phyloP scores from a whole-genome alignment of 2,113 vertebrate genomes.

The Andinoacara biseriatus region DNA sequence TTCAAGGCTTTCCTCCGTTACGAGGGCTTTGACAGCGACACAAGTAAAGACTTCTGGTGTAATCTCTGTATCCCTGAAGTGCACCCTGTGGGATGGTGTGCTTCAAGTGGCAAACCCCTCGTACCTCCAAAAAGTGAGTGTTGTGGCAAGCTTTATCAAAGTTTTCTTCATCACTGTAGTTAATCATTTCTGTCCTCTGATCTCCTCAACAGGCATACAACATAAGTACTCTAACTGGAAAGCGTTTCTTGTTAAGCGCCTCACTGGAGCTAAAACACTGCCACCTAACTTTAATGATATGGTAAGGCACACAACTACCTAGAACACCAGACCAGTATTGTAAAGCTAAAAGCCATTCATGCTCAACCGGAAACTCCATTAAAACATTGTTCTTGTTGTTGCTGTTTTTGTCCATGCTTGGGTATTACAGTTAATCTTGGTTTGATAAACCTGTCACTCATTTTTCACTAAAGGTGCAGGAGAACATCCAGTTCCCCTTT shows the following conservation, averaged over 20 bases:
- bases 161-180: neutral
- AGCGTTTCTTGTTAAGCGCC: constrained; percentile 96
- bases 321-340: neutral
- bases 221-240: constrained; percentile 99
- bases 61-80: constrained; percentile 93
- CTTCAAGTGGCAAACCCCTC: constrained; percentile 93
- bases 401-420: neutral
- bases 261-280: constrained; percentile 99
- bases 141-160: neutral
- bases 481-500: constrained; percentile 96
- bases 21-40: constrained; percentile 96
- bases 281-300: constrained; percentile 93
- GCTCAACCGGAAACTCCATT: neutral
- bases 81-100: constrained; percentile 98
- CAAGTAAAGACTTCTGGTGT: constrained; percentile 95
- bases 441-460: neutral
- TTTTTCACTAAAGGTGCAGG: constrained; percentile 84
- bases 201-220: constrained; percentile 86
- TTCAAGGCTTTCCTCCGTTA: constrained; percentile 95
- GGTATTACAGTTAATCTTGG: neutral
- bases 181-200: neutral
- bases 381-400: neutral
- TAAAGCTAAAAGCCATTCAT: neutral
- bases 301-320: constrained; percentile 79
- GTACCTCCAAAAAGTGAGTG: constrained; percentile 92